A percentile compares a stretch with the other conserved stretches of the same genome.
Evolutionary conservation across 2,113 vertebrate species (phyloP).

Genomic region (Melospiza georgiana): DNA sequence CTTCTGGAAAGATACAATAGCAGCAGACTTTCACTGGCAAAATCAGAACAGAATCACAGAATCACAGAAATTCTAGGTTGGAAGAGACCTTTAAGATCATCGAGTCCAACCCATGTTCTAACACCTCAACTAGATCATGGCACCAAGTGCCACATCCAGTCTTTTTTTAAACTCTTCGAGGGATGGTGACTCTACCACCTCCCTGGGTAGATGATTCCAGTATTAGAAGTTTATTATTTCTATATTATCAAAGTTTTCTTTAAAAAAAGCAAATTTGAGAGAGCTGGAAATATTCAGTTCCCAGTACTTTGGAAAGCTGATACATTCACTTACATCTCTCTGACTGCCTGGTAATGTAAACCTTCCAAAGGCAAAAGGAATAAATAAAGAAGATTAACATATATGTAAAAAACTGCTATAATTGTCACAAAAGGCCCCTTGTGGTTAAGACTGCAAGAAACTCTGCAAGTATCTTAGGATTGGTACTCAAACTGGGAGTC

Average conservation of each 20-base stretch:
- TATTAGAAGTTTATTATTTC: not conserved
- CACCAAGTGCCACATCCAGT: too few relatives aligned
- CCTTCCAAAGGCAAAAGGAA: constrained; percentile 25
- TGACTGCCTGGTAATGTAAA: not conserved
- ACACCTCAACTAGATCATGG: too few relatives aligned
- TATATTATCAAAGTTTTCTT: not conserved
- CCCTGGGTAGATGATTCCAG: too few relatives aligned
- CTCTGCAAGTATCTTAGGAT: not conserved
- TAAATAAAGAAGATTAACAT: constrained; percentile 45
- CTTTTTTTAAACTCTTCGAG: too few relatives aligned
- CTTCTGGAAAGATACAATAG: not conserved
- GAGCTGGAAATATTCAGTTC: not conserved
- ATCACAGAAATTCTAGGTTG: too few relatives aligned
- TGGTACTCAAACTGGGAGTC: not conserved
- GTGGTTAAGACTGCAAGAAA: not conserved
- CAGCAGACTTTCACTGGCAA: not conserved
- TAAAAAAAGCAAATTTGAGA: not conserved
- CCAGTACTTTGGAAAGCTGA: not conserved
- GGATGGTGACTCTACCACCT: too few relatives aligned
- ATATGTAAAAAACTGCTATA: constrained; percentile 23
- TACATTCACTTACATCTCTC: not conserved
- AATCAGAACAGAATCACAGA: not conserved
- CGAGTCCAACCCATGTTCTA: too few relatives aligned
- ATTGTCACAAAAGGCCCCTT: constrained; percentile 1
- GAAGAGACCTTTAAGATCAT: too few relatives aligned